Base-by-base conservation (phyloP, 2,888 invertebrate species). In the Herminia tarsipennalis region DNA sequence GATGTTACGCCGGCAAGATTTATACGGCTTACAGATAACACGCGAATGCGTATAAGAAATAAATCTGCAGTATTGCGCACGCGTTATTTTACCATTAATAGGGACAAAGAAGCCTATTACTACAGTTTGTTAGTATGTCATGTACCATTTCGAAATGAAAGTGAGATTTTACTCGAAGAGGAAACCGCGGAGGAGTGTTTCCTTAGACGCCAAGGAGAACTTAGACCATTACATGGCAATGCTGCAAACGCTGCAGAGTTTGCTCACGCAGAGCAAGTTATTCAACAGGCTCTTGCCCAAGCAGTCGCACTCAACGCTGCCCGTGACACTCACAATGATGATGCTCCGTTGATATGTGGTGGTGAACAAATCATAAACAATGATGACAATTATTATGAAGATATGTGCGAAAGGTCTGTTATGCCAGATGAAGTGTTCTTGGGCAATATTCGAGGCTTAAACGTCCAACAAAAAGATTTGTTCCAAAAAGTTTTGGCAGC, bases 61-160 rank as follows among this genome's bases (percentile, higher is more conserved):
- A 56, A 40, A n/a, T 8, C 51, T 0, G 69, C 71, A 57, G 69
- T 76, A 22, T 58, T 73, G 28, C 64, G 70, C 5, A 67, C 65
- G 0, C 35, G 35, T 0, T 73, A 73, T 27, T 72, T 34, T 17
- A 69, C 66, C 9, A 3, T 68, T 1, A 67, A 65, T 28, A 66
- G 66, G 39, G 63, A 69, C 35, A 53, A 50, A 52, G 56, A 66
- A 50, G 42, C 37, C 0, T 70, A 27, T n/a, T n/a, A n/a, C n/a
- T 47, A 47, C 2, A 47, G 32, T 4, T 53, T 67, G 22, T 3
- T 71, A 17, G 58, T 72, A 14, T 67, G 64, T 3, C 67, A 68
- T 8, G 20, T 71, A 2, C 56, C 70, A n/a, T 72, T 67, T 20
- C 59, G 66, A 2, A 17, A 62, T 22, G 60, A 70, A 54, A 0